Conservation (phyloP, 2,113 vertebrate species). For the Centropus unirufus region DNA sequence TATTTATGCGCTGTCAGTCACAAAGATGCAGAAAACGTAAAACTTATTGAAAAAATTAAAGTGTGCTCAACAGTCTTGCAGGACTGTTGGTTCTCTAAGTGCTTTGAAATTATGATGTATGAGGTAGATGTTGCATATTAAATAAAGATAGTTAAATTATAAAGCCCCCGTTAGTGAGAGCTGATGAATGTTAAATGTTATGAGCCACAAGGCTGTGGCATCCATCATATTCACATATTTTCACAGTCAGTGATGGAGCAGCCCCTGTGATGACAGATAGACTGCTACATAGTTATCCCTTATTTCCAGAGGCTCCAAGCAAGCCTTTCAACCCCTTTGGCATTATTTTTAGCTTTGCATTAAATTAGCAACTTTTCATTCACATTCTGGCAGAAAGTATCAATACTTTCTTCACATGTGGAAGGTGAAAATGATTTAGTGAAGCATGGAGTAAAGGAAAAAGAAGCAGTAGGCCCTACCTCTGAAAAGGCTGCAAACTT, state of each 20-base stretch:
- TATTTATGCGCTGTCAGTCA: constrained; percentile 74
- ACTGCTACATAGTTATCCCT: constrained; percentile 89
- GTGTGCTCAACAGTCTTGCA: constrained; percentile 74
- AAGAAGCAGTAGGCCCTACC: constrained; percentile 26
- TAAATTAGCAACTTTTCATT: constrained; percentile 86
- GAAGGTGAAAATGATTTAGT: constrained; percentile 55
- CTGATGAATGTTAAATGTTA: constrained; percentile 84
- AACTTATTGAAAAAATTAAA: constrained; percentile 81
- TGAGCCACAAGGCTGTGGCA: constrained; percentile 77
- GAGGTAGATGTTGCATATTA: constrained; percentile 88
- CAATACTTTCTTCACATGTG: constrained; percentile 65
- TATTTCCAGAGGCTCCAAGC: constrained; percentile 79
- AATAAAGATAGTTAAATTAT: constrained; percentile 94
- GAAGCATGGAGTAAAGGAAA: constrained; percentile 36
- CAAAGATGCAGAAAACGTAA: constrained; percentile 74
- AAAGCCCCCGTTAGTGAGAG: constrained; percentile 84
- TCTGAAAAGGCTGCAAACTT: constrained; percentile 62
- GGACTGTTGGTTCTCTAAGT: constrained; percentile 89
- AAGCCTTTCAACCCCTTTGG: constrained; percentile 75
- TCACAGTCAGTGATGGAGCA: constrained; percentile 92
- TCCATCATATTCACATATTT: constrained; percentile 91
- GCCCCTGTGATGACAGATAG: constrained; percentile 90
- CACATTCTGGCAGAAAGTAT: constrained; percentile 74
- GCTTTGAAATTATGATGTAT: constrained; percentile 98
- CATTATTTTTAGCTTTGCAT: constrained; percentile 83